A percentile compares a stretch with the other conserved stretches of the same genome.
Conservation (phyloP, 1,140 invertebrate genomes). For the Drosophila pruinosa region DNA sequence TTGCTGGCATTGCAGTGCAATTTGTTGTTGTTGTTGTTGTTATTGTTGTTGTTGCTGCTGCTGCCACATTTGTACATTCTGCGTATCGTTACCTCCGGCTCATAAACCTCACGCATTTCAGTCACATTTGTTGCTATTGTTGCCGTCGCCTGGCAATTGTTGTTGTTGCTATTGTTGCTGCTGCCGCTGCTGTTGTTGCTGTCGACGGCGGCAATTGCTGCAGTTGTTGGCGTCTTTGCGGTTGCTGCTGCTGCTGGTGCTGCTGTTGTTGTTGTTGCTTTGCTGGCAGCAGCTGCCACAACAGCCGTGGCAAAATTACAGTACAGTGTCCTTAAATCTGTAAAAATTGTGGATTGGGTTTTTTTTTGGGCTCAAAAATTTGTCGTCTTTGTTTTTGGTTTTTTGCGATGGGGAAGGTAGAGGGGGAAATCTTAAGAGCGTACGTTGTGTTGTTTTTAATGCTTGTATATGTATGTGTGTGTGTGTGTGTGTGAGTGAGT, state of each 20-base stretch:
- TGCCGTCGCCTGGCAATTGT: conserved; percentile 20
- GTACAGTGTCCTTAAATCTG: conserved; percentile 82
- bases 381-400: conserved; percentile 35
- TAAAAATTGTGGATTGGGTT: conserved; percentile 75
- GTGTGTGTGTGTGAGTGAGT: background rate
- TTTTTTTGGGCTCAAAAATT: conserved; percentile 64
- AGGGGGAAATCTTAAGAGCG: background rate
- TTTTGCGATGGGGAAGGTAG: background rate
- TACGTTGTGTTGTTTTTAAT: background rate
- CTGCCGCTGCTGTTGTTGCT: conserved; percentile 34
- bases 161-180: conserved; percentile 31
- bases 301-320: conserved; percentile 82
- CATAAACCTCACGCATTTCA: conserved; percentile 58
- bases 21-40: conserved; percentile 39
- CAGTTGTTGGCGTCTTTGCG: too few relatives aligned
- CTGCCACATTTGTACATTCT: conserved; percentile 77
- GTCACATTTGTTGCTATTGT: conserved; percentile 16
- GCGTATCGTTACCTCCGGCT: conserved; percentile 76
- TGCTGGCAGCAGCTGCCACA: conserved; percentile 71
- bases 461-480: background rate
- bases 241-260: conserved; percentile 39
- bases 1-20: conserved; percentile 51
- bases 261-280: conserved; percentile 33
- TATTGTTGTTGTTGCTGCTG: conserved; percentile 19
- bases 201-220: conserved; percentile 6